phyloP scores from a whole-genome alignment of 2,797 vertebrate species.

The Oreochromis mossambicus region DNA sequence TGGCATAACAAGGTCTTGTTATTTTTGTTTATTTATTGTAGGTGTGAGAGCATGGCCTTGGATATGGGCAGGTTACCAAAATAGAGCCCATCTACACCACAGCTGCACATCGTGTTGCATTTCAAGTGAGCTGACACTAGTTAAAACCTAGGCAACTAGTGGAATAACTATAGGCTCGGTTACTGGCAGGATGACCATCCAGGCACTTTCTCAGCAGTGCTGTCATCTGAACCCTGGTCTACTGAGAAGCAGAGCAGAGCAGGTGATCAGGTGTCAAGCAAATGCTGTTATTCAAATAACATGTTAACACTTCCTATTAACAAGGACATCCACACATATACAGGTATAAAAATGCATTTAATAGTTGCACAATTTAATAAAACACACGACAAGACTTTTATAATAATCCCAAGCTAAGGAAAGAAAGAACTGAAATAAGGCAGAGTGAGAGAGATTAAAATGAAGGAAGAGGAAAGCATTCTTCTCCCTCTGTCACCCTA shows the following conservation, averaged over 20 bases:
- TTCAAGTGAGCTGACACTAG: constrained; percentile 40
- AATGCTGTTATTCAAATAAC: background rate
- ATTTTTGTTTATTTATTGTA: background rate
- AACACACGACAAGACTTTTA: background rate
- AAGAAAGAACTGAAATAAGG: background rate
- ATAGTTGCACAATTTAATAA: background rate
- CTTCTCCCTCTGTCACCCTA: background rate
- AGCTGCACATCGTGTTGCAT: background rate
- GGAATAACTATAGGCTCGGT: constrained; percentile 23
- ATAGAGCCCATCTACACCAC: constrained; percentile 16
- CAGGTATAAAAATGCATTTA: background rate
- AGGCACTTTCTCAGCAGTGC: background rate
- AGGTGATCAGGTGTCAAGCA: constrained; percentile 11
- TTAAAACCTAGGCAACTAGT: constrained; percentile 13
- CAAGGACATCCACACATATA: background rate
- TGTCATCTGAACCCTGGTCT: constrained; percentile 20
- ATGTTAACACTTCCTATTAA: background rate
- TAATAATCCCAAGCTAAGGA: background rate
- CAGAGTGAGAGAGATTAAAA: background rate
- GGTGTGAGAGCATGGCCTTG: background rate
- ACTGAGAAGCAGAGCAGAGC: background rate
- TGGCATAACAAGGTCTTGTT: background rate
- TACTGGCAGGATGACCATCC: constrained; percentile 18
- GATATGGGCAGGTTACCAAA: constrained; percentile 6
- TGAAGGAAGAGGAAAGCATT: background rate